Base-by-base conservation (phyloP, 2,797 vertebrate genomes). In the Clarias fuscus region DNA sequence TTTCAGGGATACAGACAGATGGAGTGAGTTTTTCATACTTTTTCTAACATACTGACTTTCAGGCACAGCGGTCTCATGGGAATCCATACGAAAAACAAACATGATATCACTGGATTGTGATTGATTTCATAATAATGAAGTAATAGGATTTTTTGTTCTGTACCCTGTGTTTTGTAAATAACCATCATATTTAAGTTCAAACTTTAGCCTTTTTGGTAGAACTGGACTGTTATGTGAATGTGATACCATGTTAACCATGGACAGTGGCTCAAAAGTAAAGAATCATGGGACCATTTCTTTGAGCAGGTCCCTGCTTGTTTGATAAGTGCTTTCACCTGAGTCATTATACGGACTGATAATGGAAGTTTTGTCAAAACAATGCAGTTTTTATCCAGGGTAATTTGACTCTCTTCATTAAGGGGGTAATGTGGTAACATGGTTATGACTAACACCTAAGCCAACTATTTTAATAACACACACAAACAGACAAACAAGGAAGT, bases 261-360 rank as follows among this genome's bases (percentile, higher is more conserved):
- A 68, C 56, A 15, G 43, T 61, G 33, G 61, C 84, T 85, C 72
- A 85, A 83, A 86, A 85, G 83, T 30, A 24, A 64, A 84, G 48
- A 30, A 81, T 81, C 27, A 48, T 7, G 77, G 53, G 73, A 70
- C 59, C 59, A 75, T 72, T 84, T 20, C 70, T 88, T 86, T 87
- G 75, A 85, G 48, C 86, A 88, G 81, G 85, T 86, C 85, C 40
- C 56, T 58, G 56, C 72, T 68, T 65, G 56, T 8, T 15, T 73
- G 77, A 84, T 82, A 75, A 86, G 81, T 87, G 65, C 77, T 72
- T 84, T 88, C 20, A 68, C 67, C 82, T 84, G 75, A 90, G 84
- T 73, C 59, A 87, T 59, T 88, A 76, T 48, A 30, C 22, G 61
- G 22, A 58, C 14, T 65, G 64, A 71, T 77, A 85, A 86, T 61